Base-by-base conservation (phyloP, 2,888 invertebrate genomes). In the Eulithis prunata region DNA sequence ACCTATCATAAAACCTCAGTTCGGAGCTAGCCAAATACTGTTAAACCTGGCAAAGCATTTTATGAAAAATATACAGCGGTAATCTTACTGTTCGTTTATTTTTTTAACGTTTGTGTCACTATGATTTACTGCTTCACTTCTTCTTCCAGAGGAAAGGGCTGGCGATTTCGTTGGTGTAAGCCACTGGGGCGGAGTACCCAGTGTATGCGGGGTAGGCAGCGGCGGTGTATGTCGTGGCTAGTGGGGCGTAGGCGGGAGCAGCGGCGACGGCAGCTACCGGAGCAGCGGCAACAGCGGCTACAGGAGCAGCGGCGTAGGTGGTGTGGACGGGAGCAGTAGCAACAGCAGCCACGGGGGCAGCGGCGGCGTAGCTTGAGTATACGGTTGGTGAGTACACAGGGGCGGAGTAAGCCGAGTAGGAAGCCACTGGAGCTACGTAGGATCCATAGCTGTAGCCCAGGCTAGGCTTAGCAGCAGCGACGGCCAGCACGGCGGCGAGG, bases 391-490 rank as follows among this genome's bases (percentile, higher is more conserved):
- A 57, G 59, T 63, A 62, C 6, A 56, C 38, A 7, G 49, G 54
- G 7, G 65, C 68, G 11, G 58, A 53, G 52, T 64, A 66, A n/a
- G 61, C 57, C 11, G 57, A 58, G 64, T 66, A 66, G 12, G 70
- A 49, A 47, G 54, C 55, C 28, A 58, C 57, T 45, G 62, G 59
- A 45, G 46, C 57, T 61, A 60, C 51, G 45, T 47, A 49, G 21
- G 58, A 32, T 28, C 60, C 58, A 56, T 62, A 64, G 43, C 55
- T 11, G 47, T 61, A 60, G 13, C 71, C 71, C 8, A 64, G 63
- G 58, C 45, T 56, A 32, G 91, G 63, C 81, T 88, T 80, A 80
- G 88, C 79, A 80, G 86, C 74, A 80, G 86, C 64, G 78, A 89
- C 6, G 79, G 89, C 79, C 86, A 82, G 69, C 58, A 82, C 66